These are phyloP conservation scores for Chelon labrosus DNA, from an alignment of 2,797 vertebrate genomes.

Conservation along the genomic window DNA sequence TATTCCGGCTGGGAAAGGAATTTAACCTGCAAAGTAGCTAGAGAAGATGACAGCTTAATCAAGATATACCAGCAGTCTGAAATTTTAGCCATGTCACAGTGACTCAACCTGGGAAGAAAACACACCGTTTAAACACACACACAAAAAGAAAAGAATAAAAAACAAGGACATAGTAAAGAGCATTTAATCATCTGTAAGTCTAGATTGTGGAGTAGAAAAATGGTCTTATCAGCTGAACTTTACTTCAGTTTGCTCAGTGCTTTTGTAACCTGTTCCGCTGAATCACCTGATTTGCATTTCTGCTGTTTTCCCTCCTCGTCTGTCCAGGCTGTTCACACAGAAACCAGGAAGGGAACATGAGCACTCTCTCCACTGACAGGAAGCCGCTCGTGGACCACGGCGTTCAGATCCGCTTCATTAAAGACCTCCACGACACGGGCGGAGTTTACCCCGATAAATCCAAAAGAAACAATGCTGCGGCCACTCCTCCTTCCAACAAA, in stretches of 20 bases:
- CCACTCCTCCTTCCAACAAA: constrained; percentile 73
- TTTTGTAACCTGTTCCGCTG: constrained; percentile 23
- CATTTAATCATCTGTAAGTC: background rate
- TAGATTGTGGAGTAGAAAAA: constrained; percentile 1
- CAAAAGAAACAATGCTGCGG: constrained; percentile 48
- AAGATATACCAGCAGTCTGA: constrained; percentile 40
- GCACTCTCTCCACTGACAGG: constrained; percentile 83
- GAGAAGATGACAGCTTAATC: constrained; percentile 51
- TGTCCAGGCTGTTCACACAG: constrained; percentile 26
- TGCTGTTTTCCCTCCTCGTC: constrained; percentile 19
- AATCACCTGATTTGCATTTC: constrained; percentile 62
- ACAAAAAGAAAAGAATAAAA: background rate
- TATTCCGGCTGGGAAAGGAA: constrained; percentile 33
- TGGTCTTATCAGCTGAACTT: background rate
- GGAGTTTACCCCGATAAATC: constrained; percentile 78
- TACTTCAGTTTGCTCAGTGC: constrained; percentile 6
- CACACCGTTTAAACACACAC: background rate
- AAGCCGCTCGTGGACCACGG: constrained; percentile 91
- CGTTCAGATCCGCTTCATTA: constrained; percentile 97
- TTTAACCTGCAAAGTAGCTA: constrained; percentile 36
- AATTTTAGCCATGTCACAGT: constrained; percentile 29
- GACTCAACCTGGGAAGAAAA: constrained; percentile 20
- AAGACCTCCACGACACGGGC: constrained; percentile 86
- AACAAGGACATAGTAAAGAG: background rate
- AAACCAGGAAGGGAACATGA: constrained; percentile 80